Base-by-base conservation (phyloP, 1,140 invertebrate species). In the Chrysoperla carnea region DNA sequence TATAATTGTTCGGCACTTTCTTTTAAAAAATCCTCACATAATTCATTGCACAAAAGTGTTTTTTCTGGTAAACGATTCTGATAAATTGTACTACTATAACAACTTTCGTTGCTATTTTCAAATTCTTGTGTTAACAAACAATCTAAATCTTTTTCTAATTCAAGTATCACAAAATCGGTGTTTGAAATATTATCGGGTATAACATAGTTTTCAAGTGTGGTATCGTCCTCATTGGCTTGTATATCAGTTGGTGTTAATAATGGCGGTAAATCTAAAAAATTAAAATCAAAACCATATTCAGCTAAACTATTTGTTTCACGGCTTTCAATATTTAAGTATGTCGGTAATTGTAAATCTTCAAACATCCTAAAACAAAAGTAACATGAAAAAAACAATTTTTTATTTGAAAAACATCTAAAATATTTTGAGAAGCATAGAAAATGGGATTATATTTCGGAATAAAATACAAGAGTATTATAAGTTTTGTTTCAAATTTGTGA, bases 41-140 rank as follows among this genome's bases (percentile, higher is more conserved):
- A 57, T n/a, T 64, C 60, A 28, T 60, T 63, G 48, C 62, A 64
- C 14, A 63, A 53, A 6, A 59, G 55, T 0, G 62, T 64, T 0
- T 57, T 58, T 23, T 62, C 62, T 0, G 62, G 61, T 42, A 64
- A 47, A 33, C 8, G 31, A 12, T 33, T 11, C 4, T 12, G 8
- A 33, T 33, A 12, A 33, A 33, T 33, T 33, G 31, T 33, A 23
- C 17, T 23, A 23, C 17, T 23, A 5, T 23, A 23, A 23, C 17
- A 23, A 23, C 17, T 33, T 33, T 33, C 31, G 31, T 11, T 11
- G 8, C n/a, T 9, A 6, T 9, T 9, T 33, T 33, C 31, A 33
- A 33, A 9, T 11, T 11, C 31, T 33, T 33, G 3, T 11, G 31
- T 33, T 33, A 33, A 33, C 6, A 33, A 33, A 12, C n/a, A 33